phyloP scores from a whole-genome alignment of 2,797 vertebrate genomes.

The Diglossa cyanea region DNA sequence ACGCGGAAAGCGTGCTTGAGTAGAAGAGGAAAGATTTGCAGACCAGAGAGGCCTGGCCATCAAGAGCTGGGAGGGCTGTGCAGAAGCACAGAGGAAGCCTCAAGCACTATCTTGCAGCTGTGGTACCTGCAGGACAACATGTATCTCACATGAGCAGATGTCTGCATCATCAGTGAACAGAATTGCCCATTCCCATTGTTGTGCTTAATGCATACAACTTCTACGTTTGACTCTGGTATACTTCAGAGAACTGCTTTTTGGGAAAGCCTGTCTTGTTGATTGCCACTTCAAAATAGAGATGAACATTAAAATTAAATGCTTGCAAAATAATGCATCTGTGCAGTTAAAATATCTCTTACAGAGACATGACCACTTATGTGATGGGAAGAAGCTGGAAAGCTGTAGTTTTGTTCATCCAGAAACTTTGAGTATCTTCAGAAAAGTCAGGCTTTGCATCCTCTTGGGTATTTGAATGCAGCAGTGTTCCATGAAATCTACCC shows the following conservation, averaged over 20 bases:
- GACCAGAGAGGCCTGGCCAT: not conserved
- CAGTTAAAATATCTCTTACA: not conserved
- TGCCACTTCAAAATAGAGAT: not conserved
- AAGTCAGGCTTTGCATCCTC: not conserved
- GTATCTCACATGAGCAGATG: fast-evolving
- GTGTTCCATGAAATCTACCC: not conserved
- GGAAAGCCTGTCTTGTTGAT: not conserved
- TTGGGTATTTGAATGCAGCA: not conserved
- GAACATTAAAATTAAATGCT: not conserved
- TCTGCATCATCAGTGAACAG: not conserved
- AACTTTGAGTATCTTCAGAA: not conserved
- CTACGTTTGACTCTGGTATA: not conserved
- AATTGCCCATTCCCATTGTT: not conserved
- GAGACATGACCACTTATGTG: not conserved
- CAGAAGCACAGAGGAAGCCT: not conserved
- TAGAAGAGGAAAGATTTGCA: not conserved
- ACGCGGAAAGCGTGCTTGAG: fast-evolving
- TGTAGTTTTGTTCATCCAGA: not conserved
- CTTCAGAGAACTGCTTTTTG: not conserved
- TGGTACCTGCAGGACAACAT: not conserved
- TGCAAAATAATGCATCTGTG: not conserved
- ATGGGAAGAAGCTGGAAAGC: not conserved
- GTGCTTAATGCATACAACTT: not conserved
- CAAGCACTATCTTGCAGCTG: not conserved
- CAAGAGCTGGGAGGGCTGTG: not conserved